Evolutionary conservation across 1,140 invertebrate genomes (phyloP).

Genomic region (Drosophila oshimai): DNA sequence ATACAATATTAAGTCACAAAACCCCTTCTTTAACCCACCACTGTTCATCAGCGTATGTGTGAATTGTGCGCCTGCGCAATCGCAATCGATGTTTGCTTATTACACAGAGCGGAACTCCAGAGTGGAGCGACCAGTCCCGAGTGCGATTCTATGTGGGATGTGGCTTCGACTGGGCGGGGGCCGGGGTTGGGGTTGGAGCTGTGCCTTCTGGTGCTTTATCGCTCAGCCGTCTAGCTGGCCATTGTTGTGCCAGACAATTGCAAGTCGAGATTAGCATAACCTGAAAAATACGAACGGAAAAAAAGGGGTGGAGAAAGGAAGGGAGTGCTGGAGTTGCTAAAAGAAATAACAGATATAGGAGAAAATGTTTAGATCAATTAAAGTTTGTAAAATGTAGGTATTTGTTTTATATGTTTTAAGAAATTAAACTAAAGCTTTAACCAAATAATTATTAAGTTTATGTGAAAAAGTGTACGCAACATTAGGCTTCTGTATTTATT

Average conservation of each 20-base stretch:
- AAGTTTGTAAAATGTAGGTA: neutral
- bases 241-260: slow-evolving; percentile 57
- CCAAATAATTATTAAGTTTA: too few species aligned
- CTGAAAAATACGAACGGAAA: slow-evolving; percentile 18
- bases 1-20: neutral
- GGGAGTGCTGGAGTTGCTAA: neutral
- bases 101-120: slow-evolving; percentile 73
- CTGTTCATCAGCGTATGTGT: neutral
- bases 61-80: slow-evolving; percentile 39
- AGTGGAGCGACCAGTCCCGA: slow-evolving; percentile 23
- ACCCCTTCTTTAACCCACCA: neutral
- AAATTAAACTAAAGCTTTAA: too few species aligned
- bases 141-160: slow-evolving; percentile 36
- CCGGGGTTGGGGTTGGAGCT: neutral
- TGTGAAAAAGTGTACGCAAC: too few species aligned
- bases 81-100: slow-evolving; percentile 47
- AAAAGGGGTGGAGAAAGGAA: slow-evolving; percentile 14
- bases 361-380: neutral
- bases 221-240: slow-evolving; percentile 23
- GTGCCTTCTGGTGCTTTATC: slow-evolving; percentile 23
- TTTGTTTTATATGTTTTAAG: too few species aligned
- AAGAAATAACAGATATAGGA: neutral
- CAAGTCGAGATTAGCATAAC: slow-evolving; percentile 44
- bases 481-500: too few species aligned
- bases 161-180: neutral